Evolutionary conservation across 1,140 invertebrate genomes (phyloP).

Genomic region (Vanessa tameamea): DNA sequence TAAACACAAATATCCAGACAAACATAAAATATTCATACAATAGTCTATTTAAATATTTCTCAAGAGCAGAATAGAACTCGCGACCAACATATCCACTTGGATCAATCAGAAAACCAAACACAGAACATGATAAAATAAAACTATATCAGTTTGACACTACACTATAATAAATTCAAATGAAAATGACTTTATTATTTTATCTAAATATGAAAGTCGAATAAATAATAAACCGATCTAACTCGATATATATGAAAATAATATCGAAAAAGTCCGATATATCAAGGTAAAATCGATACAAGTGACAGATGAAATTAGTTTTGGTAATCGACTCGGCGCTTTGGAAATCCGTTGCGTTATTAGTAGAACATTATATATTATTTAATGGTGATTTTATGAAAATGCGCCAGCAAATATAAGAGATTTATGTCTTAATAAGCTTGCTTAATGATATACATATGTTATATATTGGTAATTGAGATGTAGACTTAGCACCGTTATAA

Average conservation of each 20-base stretch:
- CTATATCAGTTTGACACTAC: too few relatives aligned
- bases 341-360: slow-evolving; percentile 35
- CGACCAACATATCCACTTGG: too few relatives aligned
- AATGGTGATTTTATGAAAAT: slow-evolving; percentile 57
- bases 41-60: too few relatives aligned
- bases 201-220: background rate
- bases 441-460: background rate
- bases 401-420: slow-evolving; percentile 36
- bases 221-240: background rate
- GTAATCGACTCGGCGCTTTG: slow-evolving; percentile 50
- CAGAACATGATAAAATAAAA: too few relatives aligned
- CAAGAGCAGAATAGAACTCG: too few relatives aligned
- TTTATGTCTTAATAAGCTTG: slow-evolving; percentile 38
- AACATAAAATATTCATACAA: too few relatives aligned
- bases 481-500: background rate
- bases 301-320: slow-evolving; percentile 51
- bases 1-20: too few relatives aligned
- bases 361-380: slow-evolving; percentile 40
- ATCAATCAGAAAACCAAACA: too few relatives aligned
- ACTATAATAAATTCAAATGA: background rate
- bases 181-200: background rate
- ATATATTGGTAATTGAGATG: background rate
- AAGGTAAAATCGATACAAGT: slow-evolving; percentile 44
- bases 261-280: slow-evolving; percentile 4
- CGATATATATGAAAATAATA: background rate